Conservation (phyloP, 35 echinoderm and acorn worm species). For the Hemicentrotus pulcherrimus region DNA sequence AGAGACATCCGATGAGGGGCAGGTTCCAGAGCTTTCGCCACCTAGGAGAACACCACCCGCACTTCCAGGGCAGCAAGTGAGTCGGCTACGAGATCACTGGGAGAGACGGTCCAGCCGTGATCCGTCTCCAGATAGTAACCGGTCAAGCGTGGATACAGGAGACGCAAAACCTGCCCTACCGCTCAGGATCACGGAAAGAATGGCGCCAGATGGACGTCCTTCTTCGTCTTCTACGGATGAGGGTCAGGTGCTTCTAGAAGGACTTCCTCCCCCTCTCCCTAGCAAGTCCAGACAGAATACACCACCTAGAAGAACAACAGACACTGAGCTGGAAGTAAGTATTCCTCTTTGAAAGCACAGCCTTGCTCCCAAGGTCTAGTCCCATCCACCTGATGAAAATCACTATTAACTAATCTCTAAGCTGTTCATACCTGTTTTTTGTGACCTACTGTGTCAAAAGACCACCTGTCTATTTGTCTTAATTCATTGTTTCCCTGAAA, state of each 20-base stretch:
- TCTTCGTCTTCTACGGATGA: constrained; percentile 25
- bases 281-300: constrained; percentile 49
- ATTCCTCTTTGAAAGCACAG: background rate
- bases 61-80: background rate
- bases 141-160: background rate
- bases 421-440: too few species aligned
- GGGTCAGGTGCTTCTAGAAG: constrained; percentile 19
- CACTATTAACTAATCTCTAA: too few species aligned
- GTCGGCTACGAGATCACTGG: background rate
- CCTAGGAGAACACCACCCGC: background rate
- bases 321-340: constrained; percentile 47
- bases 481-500: too few species aligned
- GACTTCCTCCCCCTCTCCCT: constrained; percentile 59
- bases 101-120: constrained; percentile 29
- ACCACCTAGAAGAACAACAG: constrained; percentile 8
- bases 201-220: constrained; percentile 44
- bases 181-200: constrained; percentile 35
- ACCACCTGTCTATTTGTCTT: too few species aligned
- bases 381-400: too few species aligned
- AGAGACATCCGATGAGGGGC: constrained; percentile 25
- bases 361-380: background rate
- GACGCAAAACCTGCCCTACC: constrained; percentile 41
- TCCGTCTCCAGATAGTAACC: constrained; percentile 15
- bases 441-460: too few species aligned
- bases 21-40: background rate